These are phyloP conservation scores for Coenonympha glycerion DNA, from an alignment of 2,888 invertebrate species.

Conservation along the genomic window DNA sequence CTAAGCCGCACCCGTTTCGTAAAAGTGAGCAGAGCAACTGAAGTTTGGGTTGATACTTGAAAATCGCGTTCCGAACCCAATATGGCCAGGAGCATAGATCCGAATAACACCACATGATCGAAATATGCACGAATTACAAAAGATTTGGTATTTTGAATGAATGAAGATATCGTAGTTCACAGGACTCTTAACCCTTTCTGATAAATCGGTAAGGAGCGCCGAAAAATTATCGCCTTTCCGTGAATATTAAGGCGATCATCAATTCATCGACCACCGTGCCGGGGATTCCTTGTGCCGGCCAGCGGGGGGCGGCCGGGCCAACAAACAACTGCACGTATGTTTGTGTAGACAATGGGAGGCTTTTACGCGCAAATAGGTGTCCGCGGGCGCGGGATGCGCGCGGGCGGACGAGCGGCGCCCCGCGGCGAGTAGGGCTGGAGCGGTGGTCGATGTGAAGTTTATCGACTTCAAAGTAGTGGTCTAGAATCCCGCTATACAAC, in stretches of 20 bases:
- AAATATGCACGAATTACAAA: too few relatives aligned
- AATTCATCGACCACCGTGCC: slow-evolving; percentile 32
- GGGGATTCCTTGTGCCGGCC: slow-evolving; percentile 29
- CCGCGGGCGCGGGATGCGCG: slow-evolving; percentile 31
- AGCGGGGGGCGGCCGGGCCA: slow-evolving; percentile 28
- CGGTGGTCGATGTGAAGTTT: slow-evolving; percentile 22
- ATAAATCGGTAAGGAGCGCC: neutral
- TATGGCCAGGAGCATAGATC: too few relatives aligned
- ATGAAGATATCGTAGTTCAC: too few relatives aligned
- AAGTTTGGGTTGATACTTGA: too few relatives aligned
- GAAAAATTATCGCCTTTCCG: slow-evolving; percentile 11
- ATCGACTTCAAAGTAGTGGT: slow-evolving; percentile 47
- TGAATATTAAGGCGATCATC: slow-evolving; percentile 17
- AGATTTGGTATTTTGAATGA: too few relatives aligned
- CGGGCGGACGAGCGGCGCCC: slow-evolving; percentile 36
- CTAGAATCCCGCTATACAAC: too few relatives aligned
- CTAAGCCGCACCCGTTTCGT: too few relatives aligned
- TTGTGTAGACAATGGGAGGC: slow-evolving; percentile 34
- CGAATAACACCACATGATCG: too few relatives aligned
- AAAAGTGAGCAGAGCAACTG: too few relatives aligned
- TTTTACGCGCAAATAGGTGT: slow-evolving; percentile 33
- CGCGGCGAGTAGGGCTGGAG: slow-evolving; percentile 33
- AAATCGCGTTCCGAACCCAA: too few relatives aligned
- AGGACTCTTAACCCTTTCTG: too few relatives aligned
- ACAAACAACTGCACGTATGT: slow-evolving; percentile 30